Evolutionary conservation across 2,888 invertebrate species (phyloP).

Genomic region (Drepanosiphum platanoidis): DNA sequence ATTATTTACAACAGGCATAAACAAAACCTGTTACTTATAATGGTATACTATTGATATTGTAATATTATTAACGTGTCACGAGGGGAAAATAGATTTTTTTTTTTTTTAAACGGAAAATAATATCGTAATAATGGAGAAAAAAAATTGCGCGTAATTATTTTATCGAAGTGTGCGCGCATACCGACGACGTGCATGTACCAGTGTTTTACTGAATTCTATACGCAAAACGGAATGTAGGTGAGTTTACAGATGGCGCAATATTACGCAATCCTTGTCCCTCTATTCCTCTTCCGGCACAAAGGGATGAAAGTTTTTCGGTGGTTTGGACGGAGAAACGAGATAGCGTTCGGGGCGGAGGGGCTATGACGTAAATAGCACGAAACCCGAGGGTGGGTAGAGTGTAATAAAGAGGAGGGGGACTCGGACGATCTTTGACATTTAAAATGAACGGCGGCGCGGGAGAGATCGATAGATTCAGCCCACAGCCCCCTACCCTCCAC

Average conservation of each 20-base stretch:
- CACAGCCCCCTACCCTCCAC: too few species aligned
- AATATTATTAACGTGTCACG: too few species aligned
- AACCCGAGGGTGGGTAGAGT: conserved; percentile 20
- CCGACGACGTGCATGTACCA: too few species aligned
- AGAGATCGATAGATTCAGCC: conserved; percentile 49
- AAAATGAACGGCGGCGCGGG: conserved; percentile 35
- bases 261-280: conserved; percentile 37
- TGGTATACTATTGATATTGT: too few species aligned
- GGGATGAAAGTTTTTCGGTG: conserved; percentile 46
- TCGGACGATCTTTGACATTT: conserved; percentile 54
- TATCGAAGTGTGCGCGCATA: too few species aligned
- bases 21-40: too few species aligned
- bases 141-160: too few species aligned
- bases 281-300: conserved; percentile 6
- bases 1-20: too few species aligned
- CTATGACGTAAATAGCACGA: conserved; percentile 50
- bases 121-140: too few species aligned
- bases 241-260: conserved; percentile 50
- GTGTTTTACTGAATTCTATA: too few species aligned
- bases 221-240: conserved; percentile 24
- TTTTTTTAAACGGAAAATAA: too few species aligned
- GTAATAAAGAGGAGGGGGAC: conserved; percentile 16
- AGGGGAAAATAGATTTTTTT: too few species aligned
- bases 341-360: conserved; percentile 30
- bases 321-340: conserved; percentile 3